Evolutionary conservation across 2,113 vertebrate genomes (phyloP).

Genomic region (Gorsachius goisagi): DNA sequence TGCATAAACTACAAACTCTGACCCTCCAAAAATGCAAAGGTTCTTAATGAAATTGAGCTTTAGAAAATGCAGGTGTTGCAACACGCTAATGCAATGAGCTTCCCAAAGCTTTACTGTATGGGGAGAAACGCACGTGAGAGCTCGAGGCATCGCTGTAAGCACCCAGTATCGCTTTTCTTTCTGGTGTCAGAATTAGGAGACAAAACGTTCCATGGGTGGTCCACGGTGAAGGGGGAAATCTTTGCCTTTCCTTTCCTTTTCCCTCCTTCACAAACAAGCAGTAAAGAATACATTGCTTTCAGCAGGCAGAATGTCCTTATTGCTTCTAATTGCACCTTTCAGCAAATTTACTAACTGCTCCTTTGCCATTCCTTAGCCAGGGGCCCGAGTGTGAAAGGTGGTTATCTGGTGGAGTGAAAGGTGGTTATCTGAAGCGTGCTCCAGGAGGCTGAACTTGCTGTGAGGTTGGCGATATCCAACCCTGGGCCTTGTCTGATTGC

Average conservation of each 20-base stretch:
- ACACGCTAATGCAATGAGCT: constrained; percentile 61
- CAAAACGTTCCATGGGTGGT: constrained; percentile 77
- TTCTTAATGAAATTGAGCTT: constrained; percentile 16
- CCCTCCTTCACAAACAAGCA: neutral
- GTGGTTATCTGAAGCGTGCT: neutral
- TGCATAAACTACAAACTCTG: neutral
- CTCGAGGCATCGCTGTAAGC: constrained; percentile 26
- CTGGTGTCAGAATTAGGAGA: constrained; percentile 57
- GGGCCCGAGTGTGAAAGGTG: neutral
- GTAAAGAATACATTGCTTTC: constrained; percentile 34
- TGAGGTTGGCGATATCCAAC: neutral
- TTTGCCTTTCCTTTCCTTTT: constrained; percentile 28
- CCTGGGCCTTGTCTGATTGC: neutral
- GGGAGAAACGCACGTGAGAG: neutral
- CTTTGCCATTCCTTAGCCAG: neutral
- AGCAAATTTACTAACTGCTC: neutral
- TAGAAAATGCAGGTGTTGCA: constrained; percentile 69
- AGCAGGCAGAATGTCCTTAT: constrained; percentile 3
- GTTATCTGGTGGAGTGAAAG: neutral
- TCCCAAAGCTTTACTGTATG: neutral
- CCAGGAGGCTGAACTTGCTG: neutral
- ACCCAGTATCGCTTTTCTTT: constrained; percentile 62
- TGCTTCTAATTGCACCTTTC: constrained; percentile 5
- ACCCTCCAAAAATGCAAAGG: neutral
- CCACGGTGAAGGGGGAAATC: neutral